These are phyloP conservation scores for Lepus timidus DNA, from an alignment of 2,113 vertebrate genomes.

Conservation along the genomic window DNA sequence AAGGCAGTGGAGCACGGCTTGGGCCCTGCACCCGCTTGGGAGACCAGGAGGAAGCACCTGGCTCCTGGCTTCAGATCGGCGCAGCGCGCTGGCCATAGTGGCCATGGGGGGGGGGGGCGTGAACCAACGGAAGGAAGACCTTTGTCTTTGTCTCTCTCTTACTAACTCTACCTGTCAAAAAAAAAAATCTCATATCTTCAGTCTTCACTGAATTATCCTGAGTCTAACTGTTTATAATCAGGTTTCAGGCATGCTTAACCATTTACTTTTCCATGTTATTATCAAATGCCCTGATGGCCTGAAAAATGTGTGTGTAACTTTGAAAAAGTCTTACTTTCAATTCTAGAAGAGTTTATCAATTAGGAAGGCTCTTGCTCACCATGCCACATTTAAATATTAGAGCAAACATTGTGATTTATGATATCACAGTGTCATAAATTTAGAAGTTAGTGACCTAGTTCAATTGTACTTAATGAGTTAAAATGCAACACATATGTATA, in stretches of 20 bases:
- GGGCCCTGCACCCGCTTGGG: too few relatives aligned
- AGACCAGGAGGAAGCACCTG: too few relatives aligned
- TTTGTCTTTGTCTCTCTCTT: background rate
- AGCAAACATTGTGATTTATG: slow-evolving; percentile 19
- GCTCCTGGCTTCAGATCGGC: too few relatives aligned
- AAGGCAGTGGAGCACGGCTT: too few relatives aligned
- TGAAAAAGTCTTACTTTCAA: slow-evolving; percentile 31
- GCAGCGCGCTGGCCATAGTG: too few relatives aligned
- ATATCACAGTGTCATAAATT: background rate
- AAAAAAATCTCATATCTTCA: background rate
- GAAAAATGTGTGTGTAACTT: background rate
- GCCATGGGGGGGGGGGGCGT: too few relatives aligned
- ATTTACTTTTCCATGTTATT: background rate
- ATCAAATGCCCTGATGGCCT: background rate
- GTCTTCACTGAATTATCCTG: background rate
- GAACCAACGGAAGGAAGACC: too few relatives aligned
- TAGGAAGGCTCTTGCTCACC: slow-evolving; percentile 14
- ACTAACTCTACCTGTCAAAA: too few relatives aligned
- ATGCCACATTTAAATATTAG: background rate
- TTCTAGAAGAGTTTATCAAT: background rate
- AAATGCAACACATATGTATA: background rate
- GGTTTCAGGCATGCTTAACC: background rate
- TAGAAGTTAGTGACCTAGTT: slow-evolving; percentile 2
- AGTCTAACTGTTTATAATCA: background rate
- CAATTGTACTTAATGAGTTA: background rate